phyloP scores from a whole-genome alignment of 2,797 vertebrate genomes.

The Coregonus sp. region DNA sequence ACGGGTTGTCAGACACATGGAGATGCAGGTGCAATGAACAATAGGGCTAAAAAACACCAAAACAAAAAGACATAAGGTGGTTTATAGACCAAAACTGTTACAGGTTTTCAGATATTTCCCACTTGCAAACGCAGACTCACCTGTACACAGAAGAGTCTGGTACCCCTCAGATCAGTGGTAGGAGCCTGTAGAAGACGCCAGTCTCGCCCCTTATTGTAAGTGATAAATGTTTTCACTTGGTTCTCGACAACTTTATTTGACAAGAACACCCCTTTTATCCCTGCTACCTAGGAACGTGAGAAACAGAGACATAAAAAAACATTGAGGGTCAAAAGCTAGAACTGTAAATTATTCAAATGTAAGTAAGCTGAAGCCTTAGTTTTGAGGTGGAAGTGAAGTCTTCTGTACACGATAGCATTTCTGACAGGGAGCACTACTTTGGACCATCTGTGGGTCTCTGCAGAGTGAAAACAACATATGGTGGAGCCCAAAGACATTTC shows the following conservation, averaged over 20 bases:
- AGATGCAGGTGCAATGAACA: constrained; percentile 92
- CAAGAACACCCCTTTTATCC: constrained; percentile 99
- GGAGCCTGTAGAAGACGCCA: constrained; percentile 93
- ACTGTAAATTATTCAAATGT: constrained; percentile 70
- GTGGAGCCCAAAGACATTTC: constrained; percentile 64
- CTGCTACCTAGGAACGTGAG: constrained; percentile 90
- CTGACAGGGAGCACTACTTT: constrained; percentile 74
- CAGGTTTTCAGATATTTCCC: neutral
- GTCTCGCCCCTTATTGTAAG: constrained; percentile 96
- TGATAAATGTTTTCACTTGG: constrained; percentile 97
- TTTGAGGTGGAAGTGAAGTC: constrained; percentile 47
- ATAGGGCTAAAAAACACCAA: constrained; percentile 75
- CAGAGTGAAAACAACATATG: constrained; percentile 73
- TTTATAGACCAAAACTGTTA: neutral
- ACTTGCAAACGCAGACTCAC: constrained; percentile 78
- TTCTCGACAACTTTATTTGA: constrained; percentile 97
- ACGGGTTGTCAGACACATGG: constrained; percentile 94
- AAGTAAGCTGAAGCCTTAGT: constrained; percentile 66
- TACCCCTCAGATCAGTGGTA: constrained; percentile 84
- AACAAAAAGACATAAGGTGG: constrained; percentile 38
- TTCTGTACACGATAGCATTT: constrained; percentile 56
- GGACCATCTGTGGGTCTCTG: constrained; percentile 69
- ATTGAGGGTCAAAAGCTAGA: constrained; percentile 43
- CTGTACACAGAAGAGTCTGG: constrained; percentile 84
- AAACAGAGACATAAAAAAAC: constrained; percentile 28